Percentiles rank a stretch among this genome's conserved stretches.
Evolutionary conservation across 2,797 vertebrate genomes (phyloP).

Genomic region (Mus caroli): DNA sequence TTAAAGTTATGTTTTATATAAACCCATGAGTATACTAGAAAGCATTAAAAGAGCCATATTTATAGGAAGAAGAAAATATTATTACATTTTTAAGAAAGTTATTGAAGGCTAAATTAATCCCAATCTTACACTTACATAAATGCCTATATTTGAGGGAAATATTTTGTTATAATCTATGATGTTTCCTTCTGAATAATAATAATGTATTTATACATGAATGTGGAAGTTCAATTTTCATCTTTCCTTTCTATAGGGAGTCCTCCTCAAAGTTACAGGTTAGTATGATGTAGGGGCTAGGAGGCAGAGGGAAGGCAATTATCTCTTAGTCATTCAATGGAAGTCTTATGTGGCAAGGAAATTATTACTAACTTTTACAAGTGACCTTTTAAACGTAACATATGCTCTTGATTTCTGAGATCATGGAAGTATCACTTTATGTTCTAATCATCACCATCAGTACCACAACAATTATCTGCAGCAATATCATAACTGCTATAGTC

Average conservation of each 20-base stretch:
- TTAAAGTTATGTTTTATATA: not conserved
- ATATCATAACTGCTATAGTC: not conserved
- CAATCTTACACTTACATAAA: not conserved
- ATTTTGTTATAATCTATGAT: not conserved
- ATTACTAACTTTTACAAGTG: not conserved
- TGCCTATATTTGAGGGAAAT: fast-evolving
- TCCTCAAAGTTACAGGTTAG: not conserved
- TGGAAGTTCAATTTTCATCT: not conserved
- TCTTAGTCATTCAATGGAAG: not conserved
- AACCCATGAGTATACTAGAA: not conserved
- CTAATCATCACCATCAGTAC: not conserved
- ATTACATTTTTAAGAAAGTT: not conserved
- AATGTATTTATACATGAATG: not conserved
- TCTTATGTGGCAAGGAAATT: not conserved
- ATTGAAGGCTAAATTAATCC: not conserved
- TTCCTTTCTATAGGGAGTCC: not conserved
- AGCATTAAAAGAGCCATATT: not conserved
- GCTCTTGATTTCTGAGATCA: not conserved
- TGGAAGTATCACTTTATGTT: not conserved
- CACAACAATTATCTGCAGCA: not conserved
- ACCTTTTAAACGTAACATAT: not conserved
- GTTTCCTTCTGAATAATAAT: not conserved
- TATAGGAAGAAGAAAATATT: not conserved
- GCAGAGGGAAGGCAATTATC: not conserved
- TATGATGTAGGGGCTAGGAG: not conserved